phyloP scores from a whole-genome alignment of 2,113 vertebrate species.

The Polypterus bichir region DNA sequence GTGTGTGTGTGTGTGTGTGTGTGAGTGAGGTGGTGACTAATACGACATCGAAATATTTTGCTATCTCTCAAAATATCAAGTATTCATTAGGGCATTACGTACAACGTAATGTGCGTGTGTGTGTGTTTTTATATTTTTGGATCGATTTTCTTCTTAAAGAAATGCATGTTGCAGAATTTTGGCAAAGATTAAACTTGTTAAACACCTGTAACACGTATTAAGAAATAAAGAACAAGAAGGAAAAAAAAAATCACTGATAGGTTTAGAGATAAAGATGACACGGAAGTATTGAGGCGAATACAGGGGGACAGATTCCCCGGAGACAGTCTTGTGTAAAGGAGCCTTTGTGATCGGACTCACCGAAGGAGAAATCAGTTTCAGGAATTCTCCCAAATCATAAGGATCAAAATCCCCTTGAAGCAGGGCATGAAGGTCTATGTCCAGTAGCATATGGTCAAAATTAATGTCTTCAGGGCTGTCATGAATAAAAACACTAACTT shows the following conservation, averaged over 20 bases:
- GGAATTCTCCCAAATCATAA: conserved; percentile 64
- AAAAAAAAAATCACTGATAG: conserved; percentile 24
- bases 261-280: conserved; percentile 32
- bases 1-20: too few relatives aligned
- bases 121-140: too few relatives aligned
- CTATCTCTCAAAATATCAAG: too few relatives aligned
- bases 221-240: conserved; percentile 19
- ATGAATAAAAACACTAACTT: conserved; percentile 93
- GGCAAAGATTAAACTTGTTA: too few relatives aligned
- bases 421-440: conserved; percentile 74
- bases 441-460: conserved; percentile 80
- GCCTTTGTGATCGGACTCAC: conserved; percentile 55
- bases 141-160: too few relatives aligned
- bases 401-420: conserved; percentile 69
- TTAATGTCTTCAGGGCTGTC: conserved; percentile 82
- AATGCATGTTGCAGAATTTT: too few relatives aligned
- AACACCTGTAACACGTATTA: conserved; percentile 40
- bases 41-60: too few relatives aligned
- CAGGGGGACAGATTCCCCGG: conserved; percentile 28
- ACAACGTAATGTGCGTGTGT: too few relatives aligned
- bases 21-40: too few relatives aligned
- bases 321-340: conserved; percentile 43
- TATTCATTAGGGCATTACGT: too few relatives aligned
- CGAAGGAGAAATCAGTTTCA: conserved; percentile 59
- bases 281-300: conserved; percentile 26